Percentiles rank a stretch among this genome's conserved stretches.
Conservation (phyloP, 2,113 vertebrate species). For the Struthio camelus region DNA sequence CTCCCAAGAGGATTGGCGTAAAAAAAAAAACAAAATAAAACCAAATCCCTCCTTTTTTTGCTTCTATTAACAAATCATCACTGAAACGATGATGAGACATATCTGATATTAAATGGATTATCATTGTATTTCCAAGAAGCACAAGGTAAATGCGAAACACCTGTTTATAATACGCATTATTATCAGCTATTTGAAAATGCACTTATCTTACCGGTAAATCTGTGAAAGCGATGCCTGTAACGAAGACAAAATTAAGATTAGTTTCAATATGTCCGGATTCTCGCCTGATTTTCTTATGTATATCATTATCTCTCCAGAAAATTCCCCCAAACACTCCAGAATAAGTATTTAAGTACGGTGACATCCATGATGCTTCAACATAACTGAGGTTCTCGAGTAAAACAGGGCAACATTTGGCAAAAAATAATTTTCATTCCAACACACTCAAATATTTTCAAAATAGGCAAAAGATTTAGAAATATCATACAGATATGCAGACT, state of each 20-base stretch:
- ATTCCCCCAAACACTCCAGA: background rate
- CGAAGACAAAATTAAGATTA: constrained; percentile 60
- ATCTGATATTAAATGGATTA: background rate
- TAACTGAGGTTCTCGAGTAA: background rate
- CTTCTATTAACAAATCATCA: background rate
- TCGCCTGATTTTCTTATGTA: background rate
- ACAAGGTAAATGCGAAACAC: background rate
- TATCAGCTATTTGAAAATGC: constrained; percentile 33
- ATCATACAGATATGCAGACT: background rate
- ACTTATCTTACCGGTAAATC: constrained; percentile 83
- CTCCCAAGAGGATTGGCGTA: background rate
- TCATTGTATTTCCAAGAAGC: background rate
- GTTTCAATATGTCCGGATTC: background rate
- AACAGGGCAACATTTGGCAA: background rate
- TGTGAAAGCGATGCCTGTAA: constrained; percentile 83
- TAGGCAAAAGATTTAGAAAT: background rate
- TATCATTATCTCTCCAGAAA: background rate
- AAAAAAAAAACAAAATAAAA: background rate
- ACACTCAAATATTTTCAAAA: background rate
- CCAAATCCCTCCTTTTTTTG: too few species aligned
- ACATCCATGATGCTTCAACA: background rate
- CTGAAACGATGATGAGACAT: background rate
- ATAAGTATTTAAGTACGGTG: background rate
- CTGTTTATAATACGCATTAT: background rate
- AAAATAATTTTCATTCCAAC: background rate